A percentile compares a stretch with the other conserved stretches of the same genome.
Evolutionary conservation across 2,888 invertebrate genomes (phyloP).

Genomic region (Teinopalpus imperialis): DNA sequence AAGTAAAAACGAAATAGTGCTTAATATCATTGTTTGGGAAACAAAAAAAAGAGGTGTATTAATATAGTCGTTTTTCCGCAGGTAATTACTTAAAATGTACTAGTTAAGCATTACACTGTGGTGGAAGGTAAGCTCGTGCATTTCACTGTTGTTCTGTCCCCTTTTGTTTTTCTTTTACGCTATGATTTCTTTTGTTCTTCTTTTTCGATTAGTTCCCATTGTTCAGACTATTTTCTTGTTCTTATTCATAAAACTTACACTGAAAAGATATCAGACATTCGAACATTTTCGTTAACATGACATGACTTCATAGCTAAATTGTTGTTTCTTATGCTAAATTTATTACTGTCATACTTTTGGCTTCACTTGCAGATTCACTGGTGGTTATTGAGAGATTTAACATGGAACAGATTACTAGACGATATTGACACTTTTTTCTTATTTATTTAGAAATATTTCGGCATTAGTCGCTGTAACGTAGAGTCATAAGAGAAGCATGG

Average conservation of each 20-base stretch:
- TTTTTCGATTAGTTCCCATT: constrained; percentile 38
- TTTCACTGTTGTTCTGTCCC: constrained; percentile 30
- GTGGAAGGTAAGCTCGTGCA: constrained; percentile 28
- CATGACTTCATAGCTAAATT: no score
- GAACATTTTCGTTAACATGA: no score
- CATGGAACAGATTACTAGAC: no score
- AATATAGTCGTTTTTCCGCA: constrained; percentile 6
- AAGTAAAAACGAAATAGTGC: no score
- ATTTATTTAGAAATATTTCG: no score
- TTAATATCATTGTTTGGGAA: not conserved
- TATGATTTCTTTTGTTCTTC: constrained; percentile 38
- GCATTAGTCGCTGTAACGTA: no score
- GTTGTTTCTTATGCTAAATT: no score
- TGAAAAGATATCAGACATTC: constrained; percentile 35
- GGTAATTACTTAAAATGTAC: constrained; percentile 25
- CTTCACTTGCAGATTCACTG: no score
- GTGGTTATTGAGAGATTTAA: no score
- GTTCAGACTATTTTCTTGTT: constrained; percentile 33
- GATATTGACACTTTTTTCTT: no score
- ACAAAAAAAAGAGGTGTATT: constrained; percentile 7
- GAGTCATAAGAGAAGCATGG: no score
- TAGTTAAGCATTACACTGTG: constrained; percentile 26
- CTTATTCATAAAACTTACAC: constrained; percentile 35
- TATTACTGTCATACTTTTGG: no score
- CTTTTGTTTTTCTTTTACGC: constrained; percentile 36